Evolutionary conservation across 1,140 invertebrate genomes (phyloP).

Genomic region (Solen grandis): DNA sequence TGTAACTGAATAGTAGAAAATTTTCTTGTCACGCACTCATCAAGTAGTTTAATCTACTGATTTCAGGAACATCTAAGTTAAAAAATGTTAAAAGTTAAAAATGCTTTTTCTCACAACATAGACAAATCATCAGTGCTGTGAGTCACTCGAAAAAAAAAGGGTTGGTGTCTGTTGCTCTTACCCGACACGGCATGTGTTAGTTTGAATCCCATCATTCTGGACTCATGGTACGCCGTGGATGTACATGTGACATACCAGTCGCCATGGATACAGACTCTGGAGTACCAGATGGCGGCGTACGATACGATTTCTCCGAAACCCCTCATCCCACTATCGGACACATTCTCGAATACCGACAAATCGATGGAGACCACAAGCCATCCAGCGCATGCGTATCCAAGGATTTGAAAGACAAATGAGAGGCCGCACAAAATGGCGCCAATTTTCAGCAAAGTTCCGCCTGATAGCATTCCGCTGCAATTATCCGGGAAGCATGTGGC

Average conservation of each 20-base stretch:
- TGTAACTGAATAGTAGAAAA: too few relatives aligned
- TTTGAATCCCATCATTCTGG: neutral
- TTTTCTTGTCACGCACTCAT: too few relatives aligned
- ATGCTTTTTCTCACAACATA: too few relatives aligned
- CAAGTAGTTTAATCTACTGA: too few relatives aligned
- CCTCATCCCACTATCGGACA: neutral
- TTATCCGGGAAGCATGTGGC: too few relatives aligned
- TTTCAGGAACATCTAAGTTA: too few relatives aligned
- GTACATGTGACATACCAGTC: neutral
- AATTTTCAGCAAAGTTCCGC: neutral
- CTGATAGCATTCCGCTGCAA: neutral
- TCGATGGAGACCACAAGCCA: constrained; percentile 14
- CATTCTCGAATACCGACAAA: neutral
- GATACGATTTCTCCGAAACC: constrained; percentile 9
- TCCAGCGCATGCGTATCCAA: neutral
- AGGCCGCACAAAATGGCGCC: neutral
- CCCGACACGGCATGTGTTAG: neutral
- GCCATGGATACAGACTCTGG: constrained; percentile 1
- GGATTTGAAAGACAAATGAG: neutral
- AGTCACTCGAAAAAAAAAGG: too few relatives aligned
- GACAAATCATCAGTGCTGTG: too few relatives aligned
- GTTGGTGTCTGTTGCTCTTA: too few relatives aligned
- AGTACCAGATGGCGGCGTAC: neutral
- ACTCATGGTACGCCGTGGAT: neutral
- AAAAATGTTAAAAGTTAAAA: too few relatives aligned